phyloP scores from a whole-genome alignment of 2,888 invertebrate genomes.

The Arrhopalites spinosus region DNA sequence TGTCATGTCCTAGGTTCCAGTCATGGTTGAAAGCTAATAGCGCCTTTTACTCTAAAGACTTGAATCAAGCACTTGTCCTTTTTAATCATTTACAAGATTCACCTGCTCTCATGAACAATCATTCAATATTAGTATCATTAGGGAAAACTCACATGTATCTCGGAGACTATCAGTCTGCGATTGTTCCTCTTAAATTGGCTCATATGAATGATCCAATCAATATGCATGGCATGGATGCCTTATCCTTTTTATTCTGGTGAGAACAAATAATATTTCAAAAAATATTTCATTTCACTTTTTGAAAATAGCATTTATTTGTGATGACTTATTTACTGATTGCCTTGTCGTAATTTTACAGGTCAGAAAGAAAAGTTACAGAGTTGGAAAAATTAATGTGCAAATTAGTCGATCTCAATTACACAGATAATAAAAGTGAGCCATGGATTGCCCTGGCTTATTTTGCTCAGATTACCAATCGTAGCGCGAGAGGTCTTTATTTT shows the following conservation, averaged over 20 bases:
- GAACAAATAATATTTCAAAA: too few species aligned
- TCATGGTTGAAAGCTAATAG: slow-evolving; percentile 63
- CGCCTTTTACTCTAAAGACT: slow-evolving; percentile 71
- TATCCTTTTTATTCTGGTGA: slow-evolving; percentile 63
- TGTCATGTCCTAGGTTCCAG: slow-evolving; percentile 42
- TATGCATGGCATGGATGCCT: slow-evolving; percentile 68
- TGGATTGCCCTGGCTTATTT: slow-evolving; percentile 79
- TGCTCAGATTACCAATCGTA: slow-evolving; percentile 68
- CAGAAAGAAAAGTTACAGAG: slow-evolving; percentile 64
- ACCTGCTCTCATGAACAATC: slow-evolving; percentile 70
- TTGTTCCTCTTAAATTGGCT: slow-evolving; percentile 61
- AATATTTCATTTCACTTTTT: too few species aligned
- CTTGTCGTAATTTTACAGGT: not conserved
- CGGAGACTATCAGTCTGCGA: slow-evolving; percentile 72
- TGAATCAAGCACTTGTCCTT: slow-evolving; percentile 69
- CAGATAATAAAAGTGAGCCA: slow-evolving; percentile 65
- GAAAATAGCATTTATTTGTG: too few species aligned
- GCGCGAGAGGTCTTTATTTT: slow-evolving; percentile 72
- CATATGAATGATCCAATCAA: slow-evolving; percentile 64
- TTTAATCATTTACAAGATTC: slow-evolving; percentile 71
- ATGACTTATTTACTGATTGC: too few species aligned
- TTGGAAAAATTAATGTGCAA: slow-evolving; percentile 67
- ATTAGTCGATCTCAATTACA: slow-evolving; percentile 48
- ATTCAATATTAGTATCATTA: slow-evolving; percentile 69
- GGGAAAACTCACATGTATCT: slow-evolving; percentile 75